Percentiles rank a stretch among this genome's conserved stretches.
These are phyloP conservation scores for rabbit (Oryctolagus cuniculus) DNA, from an alignment of 2,113 vertebrate genomes.

Conservation along the genomic window mOryCun1.1 NC_091432.1:54624501-54625000, in stretches of 20 bases:
- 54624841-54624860: neutral
- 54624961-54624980: neutral
- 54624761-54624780: neutral
- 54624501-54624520: conserved; percentile 47
- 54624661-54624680: neutral
- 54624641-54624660: neutral
- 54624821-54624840: neutral
- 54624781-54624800: neutral
- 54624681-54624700: neutral
- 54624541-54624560: neutral
- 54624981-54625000: neutral
- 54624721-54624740: neutral
- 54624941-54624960: conserved; percentile 17
- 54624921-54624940: neutral
- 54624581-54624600: neutral
- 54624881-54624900: neutral
- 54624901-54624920: neutral
- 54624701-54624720: neutral
- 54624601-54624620: neutral
- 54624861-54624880: neutral
- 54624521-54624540: conserved; percentile 38
- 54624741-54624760: neutral
- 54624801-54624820: neutral
- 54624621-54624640: neutral
- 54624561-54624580: neutral